Conservation (phyloP, 1,140 invertebrate species). For the Sminthurides bifidus region DNA sequence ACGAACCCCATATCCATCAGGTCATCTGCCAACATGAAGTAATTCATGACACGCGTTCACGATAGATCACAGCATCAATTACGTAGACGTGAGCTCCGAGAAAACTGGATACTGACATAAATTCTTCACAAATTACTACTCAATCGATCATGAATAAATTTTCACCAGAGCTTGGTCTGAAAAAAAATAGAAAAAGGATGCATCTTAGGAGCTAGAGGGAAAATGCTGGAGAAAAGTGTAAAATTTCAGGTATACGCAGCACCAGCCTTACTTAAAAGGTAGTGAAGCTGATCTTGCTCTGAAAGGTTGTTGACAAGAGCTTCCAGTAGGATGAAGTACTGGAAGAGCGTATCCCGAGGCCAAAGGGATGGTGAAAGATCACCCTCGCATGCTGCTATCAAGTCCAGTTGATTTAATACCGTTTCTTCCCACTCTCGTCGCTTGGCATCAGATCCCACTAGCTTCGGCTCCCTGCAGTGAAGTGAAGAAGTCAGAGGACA, state of each 20-base stretch:
- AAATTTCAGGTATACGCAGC: slow-evolving; percentile 7
- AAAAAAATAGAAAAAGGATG: too few relatives aligned
- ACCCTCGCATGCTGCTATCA: slow-evolving; percentile 3
- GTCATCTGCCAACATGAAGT: too few relatives aligned
- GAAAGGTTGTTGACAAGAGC: slow-evolving; percentile 17
- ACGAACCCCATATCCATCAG: too few relatives aligned
- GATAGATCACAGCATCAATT: too few relatives aligned
- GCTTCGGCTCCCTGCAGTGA: neutral
- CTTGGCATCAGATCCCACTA: neutral
- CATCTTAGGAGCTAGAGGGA: slow-evolving; percentile 11
- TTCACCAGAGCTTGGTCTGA: too few relatives aligned
- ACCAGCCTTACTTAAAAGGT: slow-evolving; percentile 14
- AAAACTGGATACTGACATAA: too few relatives aligned
- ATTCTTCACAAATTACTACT: too few relatives aligned
- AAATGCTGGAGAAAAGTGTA: slow-evolving; percentile 8
- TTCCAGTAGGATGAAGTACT: slow-evolving; percentile 22
- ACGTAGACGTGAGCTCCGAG: too few relatives aligned
- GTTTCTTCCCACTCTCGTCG: slow-evolving; percentile 17
- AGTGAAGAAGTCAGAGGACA: neutral
- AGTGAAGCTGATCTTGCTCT: slow-evolving; percentile 14
- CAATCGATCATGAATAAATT: too few relatives aligned
- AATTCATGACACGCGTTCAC: too few relatives aligned
- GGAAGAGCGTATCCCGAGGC: slow-evolving; percentile 27
- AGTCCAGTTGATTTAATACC: slow-evolving; percentile 14
- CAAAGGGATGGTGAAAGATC: slow-evolving; percentile 15